A percentile compares a stretch with the other conserved stretches of the same genome.
Conservation (phyloP, 2,113 vertebrate genomes). For the Xiphias gladius region DNA sequence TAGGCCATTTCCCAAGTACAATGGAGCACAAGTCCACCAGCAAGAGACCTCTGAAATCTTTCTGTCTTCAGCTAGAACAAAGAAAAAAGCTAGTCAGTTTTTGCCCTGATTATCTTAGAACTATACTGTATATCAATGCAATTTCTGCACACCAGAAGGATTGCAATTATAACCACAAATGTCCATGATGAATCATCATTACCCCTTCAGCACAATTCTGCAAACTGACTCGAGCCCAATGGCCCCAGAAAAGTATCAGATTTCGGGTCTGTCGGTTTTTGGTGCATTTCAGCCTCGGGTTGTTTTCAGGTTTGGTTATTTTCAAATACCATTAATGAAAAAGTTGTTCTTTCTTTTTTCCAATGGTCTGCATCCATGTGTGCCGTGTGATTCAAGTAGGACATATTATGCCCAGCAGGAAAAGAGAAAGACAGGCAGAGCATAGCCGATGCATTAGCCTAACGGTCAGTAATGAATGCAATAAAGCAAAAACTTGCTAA, state of each 20-base stretch:
- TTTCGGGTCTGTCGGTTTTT: neutral
- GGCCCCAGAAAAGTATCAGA: constrained; percentile 5
- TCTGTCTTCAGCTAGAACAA: constrained; percentile 49
- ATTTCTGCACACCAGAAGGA: constrained; percentile 44
- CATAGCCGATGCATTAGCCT: constrained; percentile 58
- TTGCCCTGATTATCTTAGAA: constrained; percentile 22
- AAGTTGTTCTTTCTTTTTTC: constrained; percentile 41
- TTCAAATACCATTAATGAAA: constrained; percentile 49
- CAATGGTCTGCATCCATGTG: constrained; percentile 56
- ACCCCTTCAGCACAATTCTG: constrained; percentile 9
- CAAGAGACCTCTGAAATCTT: constrained; percentile 38
- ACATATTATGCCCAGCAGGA: constrained; percentile 69
- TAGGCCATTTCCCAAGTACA: constrained; percentile 36
- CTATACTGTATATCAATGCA: neutral
- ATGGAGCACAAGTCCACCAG: constrained; percentile 41
- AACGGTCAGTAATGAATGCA: constrained; percentile 62
- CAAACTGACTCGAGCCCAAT: neutral
- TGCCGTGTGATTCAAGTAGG: constrained; percentile 71
- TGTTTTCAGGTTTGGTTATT: constrained; percentile 52
- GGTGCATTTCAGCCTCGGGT: constrained; percentile 11
- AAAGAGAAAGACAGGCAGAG: constrained; percentile 42
- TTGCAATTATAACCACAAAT: constrained; percentile 41
- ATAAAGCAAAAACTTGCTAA: constrained; percentile 60
- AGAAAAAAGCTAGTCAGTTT: constrained; percentile 20
- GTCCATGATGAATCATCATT: constrained; percentile 31